These are phyloP conservation scores for Prunella strophiata DNA, from an alignment of 2,797 vertebrate species.

Conservation along the genomic window DNA sequence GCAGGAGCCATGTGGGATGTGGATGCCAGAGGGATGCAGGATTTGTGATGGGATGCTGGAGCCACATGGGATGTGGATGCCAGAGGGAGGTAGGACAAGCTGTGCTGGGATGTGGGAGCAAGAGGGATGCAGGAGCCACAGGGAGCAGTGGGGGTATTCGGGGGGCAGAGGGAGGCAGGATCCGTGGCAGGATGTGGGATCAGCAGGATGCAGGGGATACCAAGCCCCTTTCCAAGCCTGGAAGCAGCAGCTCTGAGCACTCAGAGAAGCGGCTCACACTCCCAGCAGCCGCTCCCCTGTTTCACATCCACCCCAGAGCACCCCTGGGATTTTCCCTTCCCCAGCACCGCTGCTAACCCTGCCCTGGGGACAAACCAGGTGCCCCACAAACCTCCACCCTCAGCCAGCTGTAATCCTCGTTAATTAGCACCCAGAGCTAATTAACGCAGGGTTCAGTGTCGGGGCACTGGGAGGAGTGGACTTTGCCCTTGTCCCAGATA, in stretches of 20 bases:
- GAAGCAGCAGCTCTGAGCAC: background rate
- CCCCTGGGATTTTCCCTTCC: background rate
- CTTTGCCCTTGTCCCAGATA: background rate
- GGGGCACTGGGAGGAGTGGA: rapidly evolving
- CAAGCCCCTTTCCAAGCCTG: rapidly evolving
- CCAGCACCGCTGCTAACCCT: background rate
- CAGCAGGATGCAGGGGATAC: background rate
- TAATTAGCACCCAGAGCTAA: background rate
- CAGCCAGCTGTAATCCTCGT: background rate
- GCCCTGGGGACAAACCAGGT: background rate
- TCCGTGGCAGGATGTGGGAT: background rate
- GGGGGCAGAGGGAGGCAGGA: background rate
- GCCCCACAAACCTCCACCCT: background rate
- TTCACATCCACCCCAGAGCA: rapidly evolving
- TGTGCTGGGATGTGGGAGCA: background rate
- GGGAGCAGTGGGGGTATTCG: rapidly evolving
- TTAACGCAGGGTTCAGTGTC: background rate
- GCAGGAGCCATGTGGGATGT: background rate
- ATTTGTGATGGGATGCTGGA: too few relatives aligned
- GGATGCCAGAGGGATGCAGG: too few relatives aligned
- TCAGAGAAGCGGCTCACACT: rapidly evolving
- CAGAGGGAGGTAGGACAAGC: background rate
- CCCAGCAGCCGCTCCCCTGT: rapidly evolving
- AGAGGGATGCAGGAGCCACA: background rate
- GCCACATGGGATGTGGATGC: background rate